Conservation (phyloP, 1,140 invertebrate genomes). For the Papilio xuthus region DNA sequence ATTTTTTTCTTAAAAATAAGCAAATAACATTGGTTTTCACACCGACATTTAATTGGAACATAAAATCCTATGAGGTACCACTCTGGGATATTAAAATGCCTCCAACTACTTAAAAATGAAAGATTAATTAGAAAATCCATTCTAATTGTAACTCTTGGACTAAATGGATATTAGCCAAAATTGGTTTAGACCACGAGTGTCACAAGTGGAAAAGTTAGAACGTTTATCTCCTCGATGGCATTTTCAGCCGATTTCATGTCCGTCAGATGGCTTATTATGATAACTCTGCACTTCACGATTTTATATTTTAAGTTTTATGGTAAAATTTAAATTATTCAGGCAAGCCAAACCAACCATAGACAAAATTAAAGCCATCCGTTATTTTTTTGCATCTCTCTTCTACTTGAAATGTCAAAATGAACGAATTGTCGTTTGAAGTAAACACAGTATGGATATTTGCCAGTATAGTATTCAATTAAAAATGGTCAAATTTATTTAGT, state of each 20-base stretch:
- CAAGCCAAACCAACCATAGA: slow-evolving; percentile 57
- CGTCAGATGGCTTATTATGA: background rate
- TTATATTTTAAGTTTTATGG: background rate
- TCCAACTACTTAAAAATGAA: background rate
- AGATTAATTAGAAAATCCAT: no score
- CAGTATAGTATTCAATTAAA: slow-evolving; percentile 77
- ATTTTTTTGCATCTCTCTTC: slow-evolving; percentile 68
- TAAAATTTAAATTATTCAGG: slow-evolving; percentile 24
- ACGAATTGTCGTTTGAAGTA: slow-evolving; percentile 82
- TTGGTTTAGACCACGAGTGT: background rate
- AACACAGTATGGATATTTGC: slow-evolving; percentile 82
- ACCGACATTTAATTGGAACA: background rate
- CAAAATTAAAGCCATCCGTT: slow-evolving; percentile 69
- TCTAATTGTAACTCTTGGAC: no score
- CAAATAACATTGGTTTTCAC: background rate
- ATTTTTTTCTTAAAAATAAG: background rate
- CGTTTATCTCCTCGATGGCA: background rate
- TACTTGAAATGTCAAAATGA: slow-evolving; percentile 79
- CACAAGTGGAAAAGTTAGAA: background rate
- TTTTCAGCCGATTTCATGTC: background rate
- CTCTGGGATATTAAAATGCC: slow-evolving; percentile 51
- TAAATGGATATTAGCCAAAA: no score
- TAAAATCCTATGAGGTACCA: background rate
- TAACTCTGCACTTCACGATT: background rate
- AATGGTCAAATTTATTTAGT: slow-evolving; percentile 77